Evolutionary conservation across 2,888 invertebrate genomes (phyloP), one percentile per base, ranked within the genome.

Genomic region (Amblyjoppa fuscipennis): DNA sequence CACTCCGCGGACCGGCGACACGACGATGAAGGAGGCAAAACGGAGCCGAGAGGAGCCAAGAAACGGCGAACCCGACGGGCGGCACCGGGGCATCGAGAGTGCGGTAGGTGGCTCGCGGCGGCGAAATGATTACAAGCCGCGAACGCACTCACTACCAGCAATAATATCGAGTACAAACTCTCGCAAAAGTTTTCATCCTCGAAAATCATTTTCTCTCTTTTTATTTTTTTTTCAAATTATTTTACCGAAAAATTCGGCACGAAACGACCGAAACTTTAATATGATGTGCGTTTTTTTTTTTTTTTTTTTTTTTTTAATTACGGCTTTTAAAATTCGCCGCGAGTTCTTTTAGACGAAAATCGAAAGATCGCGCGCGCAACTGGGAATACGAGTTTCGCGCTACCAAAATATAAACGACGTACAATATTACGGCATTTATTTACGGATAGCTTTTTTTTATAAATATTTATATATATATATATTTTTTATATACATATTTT

Each of bases 111-210:
- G 90, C 92, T 91, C 88, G 89, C 90, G 92, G 92, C 93, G 93
- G 93, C 91, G 89, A 92, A 93, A 93, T 93, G 92, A 93, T 93
- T 93, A 93, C 92, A 93, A 93, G 90, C 91, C 88, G 87, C 88
- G 90, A 89, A 90, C 89, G 89, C 90, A 90, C 90, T 91, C 91
- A 92, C 91, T 91, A 90, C 90, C 91, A 90, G 90, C 90, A 91
- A 90, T 92, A 92, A 92, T 92, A 90, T 92, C 90, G 89, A 90
- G 92, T 92, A 92, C 91, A 92, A 91, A 90, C 92, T 83, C 87
- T 82, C 81, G 84, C 89, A 92, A 92, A 92, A 92, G 88, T 59
- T 49, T 49, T 59, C 20, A 38, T 45, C 61, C 1, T 28, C 75
- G 4, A 38, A 16, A 3, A 49, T 49, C 16, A 16, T 16, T 49